These are phyloP conservation scores for Paraplagusia blochii DNA, from an alignment of 2,113 vertebrate species.

Conservation along the genomic window DNA sequence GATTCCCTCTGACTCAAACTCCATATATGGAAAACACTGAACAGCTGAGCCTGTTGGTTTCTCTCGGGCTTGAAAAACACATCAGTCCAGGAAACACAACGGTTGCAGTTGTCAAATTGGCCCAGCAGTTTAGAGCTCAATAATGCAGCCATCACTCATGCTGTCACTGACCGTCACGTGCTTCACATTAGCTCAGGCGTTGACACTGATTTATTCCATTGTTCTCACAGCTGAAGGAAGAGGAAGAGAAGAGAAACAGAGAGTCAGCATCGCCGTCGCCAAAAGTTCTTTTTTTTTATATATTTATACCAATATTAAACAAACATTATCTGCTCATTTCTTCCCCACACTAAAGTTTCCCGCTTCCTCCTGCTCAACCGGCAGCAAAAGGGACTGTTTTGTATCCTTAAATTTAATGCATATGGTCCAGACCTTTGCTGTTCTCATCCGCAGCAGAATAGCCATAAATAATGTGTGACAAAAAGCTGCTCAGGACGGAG, in stretches of 20 bases:
- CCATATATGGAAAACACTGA: too few species aligned
- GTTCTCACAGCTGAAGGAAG: constrained; percentile 4
- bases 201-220: constrained; percentile 68
- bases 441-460: constrained; percentile 32
- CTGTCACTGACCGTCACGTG: constrained; percentile 63
- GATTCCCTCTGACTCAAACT: too few species aligned
- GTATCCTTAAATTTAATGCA: constrained; percentile 34
- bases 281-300: constrained; percentile 15
- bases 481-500: constrained; percentile 51
- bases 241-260: constrained; percentile 17
- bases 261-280: constrained; percentile 51
- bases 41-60: constrained; percentile 43
- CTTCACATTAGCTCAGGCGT: constrained; percentile 43
- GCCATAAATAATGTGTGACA: constrained; percentile 64
- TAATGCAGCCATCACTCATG: constrained; percentile 69
- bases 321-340: constrained; percentile 21
- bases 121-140: constrained; percentile 67
- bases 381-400: constrained; percentile 27
- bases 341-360: neutral
- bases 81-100: constrained; percentile 54
- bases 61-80: constrained; percentile 49
- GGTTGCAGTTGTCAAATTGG: constrained; percentile 55
- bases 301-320: constrained; percentile 8
- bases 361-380: constrained; percentile 8
- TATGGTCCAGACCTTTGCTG: constrained; percentile 19